Percentiles rank a stretch among this genome's conserved stretches.
phyloP scores from a whole-genome alignment of 2,113 vertebrate genomes.

The Erpornis zantholeuca region DNA sequence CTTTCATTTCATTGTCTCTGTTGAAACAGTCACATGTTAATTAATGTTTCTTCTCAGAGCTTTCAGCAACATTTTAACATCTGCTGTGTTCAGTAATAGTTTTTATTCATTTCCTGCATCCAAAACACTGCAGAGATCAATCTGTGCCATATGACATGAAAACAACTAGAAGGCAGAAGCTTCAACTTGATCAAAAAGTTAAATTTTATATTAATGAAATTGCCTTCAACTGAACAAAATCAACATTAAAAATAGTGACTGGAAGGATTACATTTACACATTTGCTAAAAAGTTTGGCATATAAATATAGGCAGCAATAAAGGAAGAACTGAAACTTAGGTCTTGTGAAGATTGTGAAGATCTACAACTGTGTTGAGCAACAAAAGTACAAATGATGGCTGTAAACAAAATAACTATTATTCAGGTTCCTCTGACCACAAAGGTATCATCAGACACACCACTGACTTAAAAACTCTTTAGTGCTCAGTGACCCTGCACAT shows the following conservation, averaged over 20 bases:
- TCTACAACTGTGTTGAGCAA: not conserved
- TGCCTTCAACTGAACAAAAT: not conserved
- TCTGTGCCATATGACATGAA: not conserved
- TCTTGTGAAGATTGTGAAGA: not conserved
- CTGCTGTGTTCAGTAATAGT: not conserved
- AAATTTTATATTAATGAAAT: not conserved
- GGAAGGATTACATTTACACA: not conserved
- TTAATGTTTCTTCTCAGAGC: not conserved
- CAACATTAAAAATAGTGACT: not conserved
- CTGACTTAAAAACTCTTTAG: not conserved
- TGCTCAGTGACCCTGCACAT: not conserved
- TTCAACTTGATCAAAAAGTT: not conserved
- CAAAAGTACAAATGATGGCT: not conserved
- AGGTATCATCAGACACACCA: not conserved
- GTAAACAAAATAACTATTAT: not conserved
- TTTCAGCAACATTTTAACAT: slow-evolving; percentile 8
- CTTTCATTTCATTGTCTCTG: not conserved
- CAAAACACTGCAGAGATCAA: not conserved
- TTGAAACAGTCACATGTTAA: not conserved
- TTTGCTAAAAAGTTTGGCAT: not conserved
- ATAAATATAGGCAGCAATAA: not conserved
- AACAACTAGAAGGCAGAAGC: not conserved
- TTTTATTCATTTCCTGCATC: not conserved
- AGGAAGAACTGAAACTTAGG: not conserved
- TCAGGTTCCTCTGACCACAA: not conserved